Conservation (phyloP, 2,888 invertebrate species). For the Coelopa pilipes region DNA sequence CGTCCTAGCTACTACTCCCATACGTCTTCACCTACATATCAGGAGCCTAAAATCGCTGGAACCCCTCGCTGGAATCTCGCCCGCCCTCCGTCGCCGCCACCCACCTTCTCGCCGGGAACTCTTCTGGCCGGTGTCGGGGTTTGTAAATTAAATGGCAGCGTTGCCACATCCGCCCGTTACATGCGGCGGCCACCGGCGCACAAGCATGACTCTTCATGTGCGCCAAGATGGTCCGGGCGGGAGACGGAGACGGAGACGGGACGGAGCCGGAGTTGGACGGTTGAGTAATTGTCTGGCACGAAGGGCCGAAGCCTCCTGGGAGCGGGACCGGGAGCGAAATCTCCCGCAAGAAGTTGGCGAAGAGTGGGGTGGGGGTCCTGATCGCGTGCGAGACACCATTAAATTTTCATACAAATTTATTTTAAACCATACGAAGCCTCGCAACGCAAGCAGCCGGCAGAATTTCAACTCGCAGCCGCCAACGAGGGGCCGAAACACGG, state of each 20-base stretch:
- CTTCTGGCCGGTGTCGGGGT: neutral
- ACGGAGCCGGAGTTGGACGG: slow-evolving; percentile 13
- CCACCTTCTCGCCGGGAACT: too few relatives aligned
- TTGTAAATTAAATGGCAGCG: slow-evolving; percentile 5
- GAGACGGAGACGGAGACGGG: slow-evolving; percentile 4
- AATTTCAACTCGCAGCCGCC: too few relatives aligned
- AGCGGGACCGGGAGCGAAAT: too few relatives aligned
- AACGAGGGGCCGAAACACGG: too few relatives aligned
- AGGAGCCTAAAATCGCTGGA: neutral
- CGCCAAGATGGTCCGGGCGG: neutral
- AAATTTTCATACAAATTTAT: slow-evolving; percentile 9
- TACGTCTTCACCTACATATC: slow-evolving; percentile 10
- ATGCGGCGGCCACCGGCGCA: neutral
- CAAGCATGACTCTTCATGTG: neutral
- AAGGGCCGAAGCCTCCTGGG: too few relatives aligned
- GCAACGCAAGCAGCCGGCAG: too few relatives aligned
- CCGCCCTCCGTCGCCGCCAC: too few relatives aligned
- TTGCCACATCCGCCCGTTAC: slow-evolving; percentile 2
- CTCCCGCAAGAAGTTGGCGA: too few relatives aligned
- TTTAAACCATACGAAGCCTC: too few relatives aligned
- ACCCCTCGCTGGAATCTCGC: too few relatives aligned
- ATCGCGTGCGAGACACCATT: slow-evolving; percentile 2
- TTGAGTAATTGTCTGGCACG: slow-evolving; percentile 25
- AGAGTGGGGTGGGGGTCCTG: too few relatives aligned
- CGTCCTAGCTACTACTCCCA: neutral